Percentiles rank a stretch among this genome's conserved stretches.
Conservation (phyloP, 2,888 invertebrate species). For the Drosophila rellima region DNA sequence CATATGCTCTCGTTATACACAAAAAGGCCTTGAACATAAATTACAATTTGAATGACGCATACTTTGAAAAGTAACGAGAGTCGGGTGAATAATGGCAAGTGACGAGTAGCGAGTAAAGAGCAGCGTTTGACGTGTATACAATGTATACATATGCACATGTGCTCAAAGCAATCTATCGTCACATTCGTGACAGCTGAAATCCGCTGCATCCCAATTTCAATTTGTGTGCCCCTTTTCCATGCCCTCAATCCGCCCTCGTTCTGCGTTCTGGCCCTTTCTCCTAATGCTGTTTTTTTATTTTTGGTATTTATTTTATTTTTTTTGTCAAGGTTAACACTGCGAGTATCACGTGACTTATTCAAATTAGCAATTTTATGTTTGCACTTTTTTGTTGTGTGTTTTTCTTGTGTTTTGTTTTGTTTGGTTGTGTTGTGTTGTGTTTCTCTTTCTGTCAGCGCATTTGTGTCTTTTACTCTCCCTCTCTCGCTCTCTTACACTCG, state of each 20-base stretch:
- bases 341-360: conserved; percentile 80
- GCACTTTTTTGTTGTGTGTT: conserved; percentile 59
- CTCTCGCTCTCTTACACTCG: background rate
- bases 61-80: background rate
- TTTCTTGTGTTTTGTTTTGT: conserved; percentile 15
- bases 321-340: conserved; percentile 48
- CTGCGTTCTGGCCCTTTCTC: background rate
- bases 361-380: conserved; percentile 80
- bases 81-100: background rate
- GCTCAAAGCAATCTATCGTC: conserved; percentile 3
- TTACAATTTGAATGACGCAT: too few species aligned
- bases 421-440: conserved; percentile 6
- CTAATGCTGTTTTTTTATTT: conserved; percentile 1
- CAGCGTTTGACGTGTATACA: too few species aligned
- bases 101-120: conserved; percentile 1
- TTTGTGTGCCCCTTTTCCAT: conserved; percentile 21
- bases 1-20: too few species aligned
- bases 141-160: background rate
- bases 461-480: background rate
- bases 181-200: conserved; percentile 9
- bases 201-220: conserved; percentile 33
- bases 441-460: conserved; percentile 31
- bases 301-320: background rate
- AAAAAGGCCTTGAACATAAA: too few species aligned
- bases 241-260: background rate